Conservation (phyloP, 2,797 vertebrate genomes). For the Syngnathus acus region DNA sequence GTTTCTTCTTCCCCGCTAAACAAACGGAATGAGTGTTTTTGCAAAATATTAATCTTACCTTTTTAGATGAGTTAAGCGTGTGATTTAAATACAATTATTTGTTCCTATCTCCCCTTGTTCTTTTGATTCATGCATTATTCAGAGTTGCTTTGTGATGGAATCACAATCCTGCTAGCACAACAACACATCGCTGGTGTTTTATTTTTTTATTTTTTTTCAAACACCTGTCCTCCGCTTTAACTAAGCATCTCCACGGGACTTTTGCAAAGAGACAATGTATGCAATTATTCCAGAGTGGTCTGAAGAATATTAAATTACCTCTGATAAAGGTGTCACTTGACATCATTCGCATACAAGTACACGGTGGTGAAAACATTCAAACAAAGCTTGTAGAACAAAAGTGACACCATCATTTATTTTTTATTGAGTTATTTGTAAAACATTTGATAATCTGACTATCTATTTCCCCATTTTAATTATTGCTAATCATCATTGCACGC, state of each 20-base stretch:
- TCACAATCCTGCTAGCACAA: conserved; percentile 19
- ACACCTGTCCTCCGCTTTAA: neutral
- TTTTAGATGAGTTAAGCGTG: neutral
- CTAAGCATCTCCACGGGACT: neutral
- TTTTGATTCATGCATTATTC: conserved; percentile 22
- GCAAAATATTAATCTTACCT: no score
- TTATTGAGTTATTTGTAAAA: no score
- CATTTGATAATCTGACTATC: no score
- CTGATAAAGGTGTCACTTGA: neutral
- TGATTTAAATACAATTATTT: conserved; percentile 18
- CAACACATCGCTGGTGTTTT: conserved; percentile 15
- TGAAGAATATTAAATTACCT: neutral
- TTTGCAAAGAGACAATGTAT: neutral
- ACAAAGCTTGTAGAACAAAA: no score
- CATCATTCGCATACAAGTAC: neutral
- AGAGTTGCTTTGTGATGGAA: conserved; percentile 31
- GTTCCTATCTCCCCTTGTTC: conserved; percentile 16
- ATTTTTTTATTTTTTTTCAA: neutral
- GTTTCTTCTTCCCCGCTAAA: neutral
- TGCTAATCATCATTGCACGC: no score
- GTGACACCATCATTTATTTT: no score
- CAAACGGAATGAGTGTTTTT: no score
- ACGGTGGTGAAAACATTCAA: neutral
- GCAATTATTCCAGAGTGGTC: neutral
- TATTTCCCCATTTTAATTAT: no score